These are phyloP conservation scores for Coryphaenoides rupestris DNA, from an alignment of 2,113 vertebrate genomes.

Conservation along the genomic window DNA sequence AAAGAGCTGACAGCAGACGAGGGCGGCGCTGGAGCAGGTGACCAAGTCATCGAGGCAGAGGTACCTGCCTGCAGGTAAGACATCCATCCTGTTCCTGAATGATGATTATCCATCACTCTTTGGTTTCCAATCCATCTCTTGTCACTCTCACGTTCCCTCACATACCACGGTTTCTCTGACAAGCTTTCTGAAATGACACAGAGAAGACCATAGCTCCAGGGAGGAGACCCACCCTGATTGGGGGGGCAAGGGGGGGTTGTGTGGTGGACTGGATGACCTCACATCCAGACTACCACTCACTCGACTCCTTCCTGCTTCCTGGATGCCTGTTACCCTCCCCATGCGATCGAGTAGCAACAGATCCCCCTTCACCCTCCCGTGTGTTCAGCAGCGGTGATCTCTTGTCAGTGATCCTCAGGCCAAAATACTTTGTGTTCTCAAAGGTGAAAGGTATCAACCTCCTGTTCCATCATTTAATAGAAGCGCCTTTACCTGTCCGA, in stretches of 20 bases:
- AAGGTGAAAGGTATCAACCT: too few relatives aligned
- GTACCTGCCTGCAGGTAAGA: constrained; percentile 84
- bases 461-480: too few relatives aligned
- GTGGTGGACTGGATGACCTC: neutral
- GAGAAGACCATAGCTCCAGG: constrained; percentile 13
- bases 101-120: constrained; percentile 11
- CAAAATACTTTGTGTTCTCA: neutral
- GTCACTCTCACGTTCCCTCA: neutral
- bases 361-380: constrained; percentile 9
- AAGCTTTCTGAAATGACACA: constrained; percentile 17
- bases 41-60: constrained; percentile 59
- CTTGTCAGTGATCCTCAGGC: neutral
- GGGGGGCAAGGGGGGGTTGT: too few relatives aligned
- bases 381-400: constrained; percentile 1
- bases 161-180: neutral
- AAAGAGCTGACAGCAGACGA: constrained; percentile 68
- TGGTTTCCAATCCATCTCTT: neutral
- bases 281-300: constrained; percentile 19
- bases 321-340: constrained; percentile 24
- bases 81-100: neutral
- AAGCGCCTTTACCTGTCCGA: too few relatives aligned
- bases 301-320: constrained; percentile 9
- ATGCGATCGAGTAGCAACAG: constrained; percentile 20
- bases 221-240: neutral
- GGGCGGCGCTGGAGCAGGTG: constrained; percentile 59